Percentiles rank a stretch among this genome's conserved stretches.
phyloP scores from a whole-genome alignment of 2,113 vertebrate species.

The Corvus hawaiiensis region DNA sequence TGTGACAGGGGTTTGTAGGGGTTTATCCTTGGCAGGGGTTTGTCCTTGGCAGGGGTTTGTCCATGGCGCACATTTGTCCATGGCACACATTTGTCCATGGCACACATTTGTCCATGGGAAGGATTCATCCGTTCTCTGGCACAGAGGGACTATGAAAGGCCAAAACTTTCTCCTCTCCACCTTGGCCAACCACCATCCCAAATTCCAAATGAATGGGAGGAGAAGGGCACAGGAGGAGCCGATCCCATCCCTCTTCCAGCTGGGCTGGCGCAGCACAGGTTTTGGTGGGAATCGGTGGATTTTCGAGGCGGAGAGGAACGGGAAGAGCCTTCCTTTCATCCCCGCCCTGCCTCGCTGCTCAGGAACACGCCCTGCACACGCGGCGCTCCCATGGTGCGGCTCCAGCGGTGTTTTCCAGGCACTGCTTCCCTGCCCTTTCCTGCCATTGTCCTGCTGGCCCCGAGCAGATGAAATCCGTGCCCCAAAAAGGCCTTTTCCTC shows the following conservation, averaged over 20 bases:
- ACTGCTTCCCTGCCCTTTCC: slow-evolving; percentile 69
- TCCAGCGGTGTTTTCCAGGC: not conserved
- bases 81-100: too few species aligned
- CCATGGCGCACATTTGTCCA: too few species aligned
- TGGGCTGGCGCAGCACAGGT: accelerated
- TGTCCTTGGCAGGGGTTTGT: too few species aligned
- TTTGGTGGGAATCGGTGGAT: not conserved
- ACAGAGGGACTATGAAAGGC: too few species aligned
- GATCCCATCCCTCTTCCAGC: not conserved
- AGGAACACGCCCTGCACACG: not conserved
- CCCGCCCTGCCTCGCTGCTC: not conserved
- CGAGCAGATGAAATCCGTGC: slow-evolving; percentile 58
- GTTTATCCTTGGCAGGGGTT: too few species aligned
- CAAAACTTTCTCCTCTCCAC: not conserved
- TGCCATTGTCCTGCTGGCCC: slow-evolving; percentile 67
- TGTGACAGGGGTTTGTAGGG: too few species aligned
- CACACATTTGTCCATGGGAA: too few species aligned
- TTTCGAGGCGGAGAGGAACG: accelerated
- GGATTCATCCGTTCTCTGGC: too few species aligned
- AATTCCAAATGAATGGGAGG: not conserved
- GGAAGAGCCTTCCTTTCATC: not conserved
- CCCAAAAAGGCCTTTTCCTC: not conserved
- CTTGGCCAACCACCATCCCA: accelerated
- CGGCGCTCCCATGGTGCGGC: not conserved
- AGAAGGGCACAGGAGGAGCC: not conserved